A percentile compares a stretch with the other conserved stretches of the same genome.
Conservation (phyloP, 2,888 invertebrate genomes). For the Smittia aterrima region DNA sequence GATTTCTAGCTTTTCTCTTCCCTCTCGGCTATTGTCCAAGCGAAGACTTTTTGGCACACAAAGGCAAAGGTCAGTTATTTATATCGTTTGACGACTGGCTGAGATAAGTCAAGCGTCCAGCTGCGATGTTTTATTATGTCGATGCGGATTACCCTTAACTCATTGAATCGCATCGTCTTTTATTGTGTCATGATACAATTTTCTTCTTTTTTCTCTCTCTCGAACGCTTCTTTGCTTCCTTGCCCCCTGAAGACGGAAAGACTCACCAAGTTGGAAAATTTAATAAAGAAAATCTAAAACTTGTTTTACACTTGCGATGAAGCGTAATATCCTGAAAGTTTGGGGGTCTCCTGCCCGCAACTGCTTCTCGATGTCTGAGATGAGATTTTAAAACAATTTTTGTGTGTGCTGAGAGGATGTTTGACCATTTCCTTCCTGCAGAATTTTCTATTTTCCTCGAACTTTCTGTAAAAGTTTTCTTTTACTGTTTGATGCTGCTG, state of each 20-base stretch:
- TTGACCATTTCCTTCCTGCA: slow-evolving; percentile 41
- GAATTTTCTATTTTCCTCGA: slow-evolving; percentile 13
- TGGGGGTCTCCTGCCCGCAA: background rate
- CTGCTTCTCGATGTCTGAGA: slow-evolving; percentile 21
- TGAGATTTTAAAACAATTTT: slow-evolving; percentile 27
- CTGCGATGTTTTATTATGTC: slow-evolving; percentile 37
- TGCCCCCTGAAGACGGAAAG: slow-evolving; percentile 4
- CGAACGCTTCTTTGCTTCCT: background rate
- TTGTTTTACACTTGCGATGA: slow-evolving; percentile 41
- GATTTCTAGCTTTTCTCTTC: slow-evolving; percentile 21
- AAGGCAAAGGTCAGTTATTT: slow-evolving; percentile 38
- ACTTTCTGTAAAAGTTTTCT: slow-evolving; percentile 23
- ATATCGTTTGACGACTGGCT: slow-evolving; percentile 31
- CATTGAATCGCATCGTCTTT: background rate
- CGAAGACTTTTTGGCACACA: slow-evolving; percentile 3
- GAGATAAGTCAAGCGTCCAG: slow-evolving; percentile 40
- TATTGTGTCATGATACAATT: slow-evolving; percentile 19
- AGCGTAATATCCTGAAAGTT: slow-evolving; percentile 37
- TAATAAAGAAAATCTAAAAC: slow-evolving; percentile 25
- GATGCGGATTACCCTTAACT: slow-evolving; percentile 34
- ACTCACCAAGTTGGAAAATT: slow-evolving; percentile 39
- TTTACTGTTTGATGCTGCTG: background rate
- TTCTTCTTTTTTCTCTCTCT: slow-evolving; percentile 3
- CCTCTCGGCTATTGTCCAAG: background rate
- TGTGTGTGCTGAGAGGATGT: slow-evolving; percentile 19